Evolutionary conservation across 92 coral and sea anemone species (phyloP).

Genomic region (Blastomussa wellsi): DNA sequence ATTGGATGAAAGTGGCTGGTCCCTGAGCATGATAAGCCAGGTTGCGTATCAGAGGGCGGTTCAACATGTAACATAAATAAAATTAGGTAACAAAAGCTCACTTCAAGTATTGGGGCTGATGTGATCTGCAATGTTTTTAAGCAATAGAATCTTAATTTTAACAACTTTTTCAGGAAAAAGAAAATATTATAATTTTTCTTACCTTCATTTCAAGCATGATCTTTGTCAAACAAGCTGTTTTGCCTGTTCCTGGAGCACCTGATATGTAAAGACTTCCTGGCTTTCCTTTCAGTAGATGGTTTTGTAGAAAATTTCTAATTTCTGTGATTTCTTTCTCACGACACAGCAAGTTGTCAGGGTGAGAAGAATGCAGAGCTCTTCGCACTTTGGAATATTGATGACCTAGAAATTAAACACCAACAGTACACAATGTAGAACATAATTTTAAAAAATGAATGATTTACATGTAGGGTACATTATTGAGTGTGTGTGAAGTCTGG

Average conservation of each 20-base stretch:
- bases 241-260: slow-evolving; percentile 99
- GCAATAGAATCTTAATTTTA: too few relatives aligned
- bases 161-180: background rate
- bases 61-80: too few relatives aligned
- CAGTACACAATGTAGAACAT: background rate
- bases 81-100: too few relatives aligned
- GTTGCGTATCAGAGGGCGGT: too few relatives aligned
- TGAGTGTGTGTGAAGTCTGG: too few relatives aligned
- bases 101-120: too few relatives aligned
- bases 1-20: too few relatives aligned
- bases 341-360: slow-evolving; percentile 85
- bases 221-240: slow-evolving; percentile 93
- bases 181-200: background rate
- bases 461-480: too few relatives aligned
- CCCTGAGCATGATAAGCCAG: too few relatives aligned
- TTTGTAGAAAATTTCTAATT: slow-evolving; percentile 73
- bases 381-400: slow-evolving; percentile 81
- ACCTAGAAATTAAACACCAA: slow-evolving; percentile 39
- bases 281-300: slow-evolving; percentile 66
- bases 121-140: too few relatives aligned
- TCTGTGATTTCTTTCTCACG: slow-evolving; percentile 83
- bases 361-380: slow-evolving; percentile 92
- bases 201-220: slow-evolving; percentile 85
- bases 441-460: too few relatives aligned
- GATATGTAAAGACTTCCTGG: slow-evolving; percentile 98